These are phyloP conservation scores for Mobula birostris DNA, from an alignment of 2,113 vertebrate species.

Conservation along the genomic window DNA sequence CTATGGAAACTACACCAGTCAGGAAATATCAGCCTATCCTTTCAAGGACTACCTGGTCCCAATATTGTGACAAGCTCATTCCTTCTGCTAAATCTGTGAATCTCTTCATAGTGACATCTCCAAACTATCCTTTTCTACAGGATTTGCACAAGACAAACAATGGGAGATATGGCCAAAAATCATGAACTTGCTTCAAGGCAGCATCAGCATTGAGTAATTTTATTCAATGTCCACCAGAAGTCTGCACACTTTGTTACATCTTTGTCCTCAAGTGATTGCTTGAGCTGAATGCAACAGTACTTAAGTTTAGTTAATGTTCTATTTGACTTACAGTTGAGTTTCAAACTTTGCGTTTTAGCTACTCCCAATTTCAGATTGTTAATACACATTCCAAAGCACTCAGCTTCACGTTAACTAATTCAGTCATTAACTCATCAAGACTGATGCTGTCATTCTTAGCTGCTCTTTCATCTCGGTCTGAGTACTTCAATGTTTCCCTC, in stretches of 20 bases:
- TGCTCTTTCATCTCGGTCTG: not conserved
- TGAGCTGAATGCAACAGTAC: not conserved
- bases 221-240: not conserved
- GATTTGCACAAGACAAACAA: not conserved
- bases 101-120: not conserved
- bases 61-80: not conserved
- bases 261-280: not conserved
- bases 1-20: not conserved
- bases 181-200: not conserved
- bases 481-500: not conserved
- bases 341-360: not conserved
- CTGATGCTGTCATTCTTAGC: not conserved
- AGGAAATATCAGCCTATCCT: not conserved
- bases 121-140: not conserved
- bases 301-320: not conserved
- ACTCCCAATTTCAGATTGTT: not conserved
- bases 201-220: too few relatives aligned
- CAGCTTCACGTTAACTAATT: not conserved
- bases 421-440: not conserved
- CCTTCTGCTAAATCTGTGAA: not conserved
- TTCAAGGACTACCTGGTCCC: not conserved
- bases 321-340: not conserved
- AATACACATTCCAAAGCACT: not conserved
- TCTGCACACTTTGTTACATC: not conserved
- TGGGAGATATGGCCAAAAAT: not conserved